Conservation (phyloP, 2,113 vertebrate species). For the Sapayoa aenigma region DNA sequence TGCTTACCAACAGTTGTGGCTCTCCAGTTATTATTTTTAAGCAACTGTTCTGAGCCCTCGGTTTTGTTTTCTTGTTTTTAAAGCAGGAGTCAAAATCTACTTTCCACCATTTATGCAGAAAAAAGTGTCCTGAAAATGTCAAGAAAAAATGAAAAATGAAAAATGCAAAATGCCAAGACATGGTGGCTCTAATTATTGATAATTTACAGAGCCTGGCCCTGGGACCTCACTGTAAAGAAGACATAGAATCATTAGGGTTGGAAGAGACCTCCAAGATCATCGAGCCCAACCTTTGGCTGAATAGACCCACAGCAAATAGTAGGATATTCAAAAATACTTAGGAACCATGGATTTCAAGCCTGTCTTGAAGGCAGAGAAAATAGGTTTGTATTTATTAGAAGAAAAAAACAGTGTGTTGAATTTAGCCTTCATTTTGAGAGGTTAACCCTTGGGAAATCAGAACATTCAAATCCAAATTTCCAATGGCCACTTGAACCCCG, state of each 20-base stretch:
- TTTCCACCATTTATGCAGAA: not conserved
- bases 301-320: not conserved
- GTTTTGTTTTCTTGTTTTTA: not conserved
- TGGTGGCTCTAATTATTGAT: not conserved
- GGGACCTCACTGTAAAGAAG: not conserved
- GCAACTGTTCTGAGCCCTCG: not conserved
- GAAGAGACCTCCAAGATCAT: not conserved
- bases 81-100: not conserved
- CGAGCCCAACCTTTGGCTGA: not conserved
- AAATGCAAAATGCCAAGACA: not conserved
- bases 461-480: not conserved
- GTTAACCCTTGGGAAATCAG: not conserved
- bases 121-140: not conserved
- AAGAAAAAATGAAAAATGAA: not conserved
- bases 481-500: not conserved
- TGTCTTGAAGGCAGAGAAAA: not conserved
- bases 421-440: not conserved
- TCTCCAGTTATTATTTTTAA: not conserved
- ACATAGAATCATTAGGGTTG: not conserved
- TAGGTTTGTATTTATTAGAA: not conserved
- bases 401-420: rapidly evolving
- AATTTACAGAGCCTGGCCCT: not conserved
- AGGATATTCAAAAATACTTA: not conserved
- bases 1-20: not conserved
- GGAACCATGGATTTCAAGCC: not conserved